Percentiles rank a stretch among this genome's conserved stretches.
phyloP scores from a whole-genome alignment of 2,113 vertebrate genomes.

The Carollia perspicillata region DNA sequence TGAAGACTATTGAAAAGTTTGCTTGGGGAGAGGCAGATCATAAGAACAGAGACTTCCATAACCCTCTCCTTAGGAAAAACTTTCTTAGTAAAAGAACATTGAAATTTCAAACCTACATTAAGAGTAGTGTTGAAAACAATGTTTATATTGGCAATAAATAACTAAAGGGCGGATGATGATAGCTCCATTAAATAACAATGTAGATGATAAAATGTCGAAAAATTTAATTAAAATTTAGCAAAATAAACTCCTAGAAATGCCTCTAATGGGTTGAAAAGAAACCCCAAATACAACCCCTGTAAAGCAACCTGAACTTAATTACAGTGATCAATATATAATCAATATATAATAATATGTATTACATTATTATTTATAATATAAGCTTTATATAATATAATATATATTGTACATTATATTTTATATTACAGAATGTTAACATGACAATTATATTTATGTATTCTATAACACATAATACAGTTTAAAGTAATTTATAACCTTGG shows the following conservation, averaged over 20 bases:
- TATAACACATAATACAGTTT: not conserved
- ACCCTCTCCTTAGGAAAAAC: not conserved
- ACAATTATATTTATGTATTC: not conserved
- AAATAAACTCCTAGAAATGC: not conserved
- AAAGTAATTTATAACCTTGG: not conserved
- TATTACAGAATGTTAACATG: not conserved
- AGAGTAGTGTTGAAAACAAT: not conserved
- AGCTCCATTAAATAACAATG: not conserved
- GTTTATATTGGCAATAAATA: not conserved
- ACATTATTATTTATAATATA: not conserved
- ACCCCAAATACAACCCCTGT: not conserved
- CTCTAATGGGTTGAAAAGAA: not conserved
- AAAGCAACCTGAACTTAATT: not conserved
- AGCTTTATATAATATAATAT: not conserved
- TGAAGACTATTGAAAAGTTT: not conserved
- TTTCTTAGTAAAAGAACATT: not conserved
- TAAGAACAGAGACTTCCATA: not conserved
- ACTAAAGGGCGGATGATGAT: not conserved
- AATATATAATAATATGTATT: not conserved
- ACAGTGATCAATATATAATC: not conserved
- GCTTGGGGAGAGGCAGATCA: rapidly evolving
- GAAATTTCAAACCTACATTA: not conserved
- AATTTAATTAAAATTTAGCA: not conserved
- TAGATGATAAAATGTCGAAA: not conserved
- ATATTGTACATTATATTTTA: not conserved